A percentile compares a stretch with the other conserved stretches of the same genome.
These are phyloP conservation scores for Porites divaricata DNA, from an alignment of 92 coral and sea anemone species.

Conservation along the genomic window DNA sequence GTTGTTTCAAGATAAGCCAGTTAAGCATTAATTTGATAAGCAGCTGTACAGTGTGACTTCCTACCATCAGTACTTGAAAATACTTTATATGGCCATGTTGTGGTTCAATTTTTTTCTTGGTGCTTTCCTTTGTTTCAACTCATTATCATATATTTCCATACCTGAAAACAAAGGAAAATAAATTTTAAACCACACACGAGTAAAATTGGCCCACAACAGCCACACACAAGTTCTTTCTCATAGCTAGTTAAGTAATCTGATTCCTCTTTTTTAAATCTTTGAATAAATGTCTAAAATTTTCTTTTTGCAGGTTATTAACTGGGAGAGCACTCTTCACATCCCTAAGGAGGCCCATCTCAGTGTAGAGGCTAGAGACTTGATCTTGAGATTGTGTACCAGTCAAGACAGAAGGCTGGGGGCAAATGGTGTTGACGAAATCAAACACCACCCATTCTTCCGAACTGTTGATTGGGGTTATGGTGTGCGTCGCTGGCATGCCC, in stretches of 20 bases:
- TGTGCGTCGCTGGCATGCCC: conserved; percentile 77
- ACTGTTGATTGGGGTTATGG: conserved; percentile 89
- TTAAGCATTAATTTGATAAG: too few relatives aligned
- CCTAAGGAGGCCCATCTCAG: conserved; percentile 85
- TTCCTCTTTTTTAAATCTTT: neutral
- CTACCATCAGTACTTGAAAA: too few relatives aligned
- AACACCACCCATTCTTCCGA: conserved; percentile 90
- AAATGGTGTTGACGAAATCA: conserved; percentile 89
- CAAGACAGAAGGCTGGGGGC: conserved; percentile 89
- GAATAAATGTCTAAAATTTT: neutral
- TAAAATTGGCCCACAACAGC: too few relatives aligned
- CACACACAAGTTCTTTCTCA: too few relatives aligned
- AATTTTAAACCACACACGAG: too few relatives aligned
- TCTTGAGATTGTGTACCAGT: conserved; percentile 83
- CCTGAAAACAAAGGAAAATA: too few relatives aligned
- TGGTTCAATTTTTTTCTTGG: too few relatives aligned
- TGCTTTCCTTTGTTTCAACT: too few relatives aligned
- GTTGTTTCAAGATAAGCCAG: too few relatives aligned
- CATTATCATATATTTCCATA: too few relatives aligned
- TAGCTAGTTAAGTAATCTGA: neutral
- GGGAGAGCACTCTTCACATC: conserved; percentile 85
- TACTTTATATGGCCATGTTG: too few relatives aligned
- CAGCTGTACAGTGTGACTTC: too few relatives aligned
- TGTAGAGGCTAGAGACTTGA: conserved; percentile 87
- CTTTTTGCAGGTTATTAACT: conserved; percentile 82